A percentile compares a stretch with the other conserved stretches of the same genome.
Evolutionary conservation across 2,113 vertebrate genomes (phyloP).

Genomic region (Gavialis gangeticus): DNA sequence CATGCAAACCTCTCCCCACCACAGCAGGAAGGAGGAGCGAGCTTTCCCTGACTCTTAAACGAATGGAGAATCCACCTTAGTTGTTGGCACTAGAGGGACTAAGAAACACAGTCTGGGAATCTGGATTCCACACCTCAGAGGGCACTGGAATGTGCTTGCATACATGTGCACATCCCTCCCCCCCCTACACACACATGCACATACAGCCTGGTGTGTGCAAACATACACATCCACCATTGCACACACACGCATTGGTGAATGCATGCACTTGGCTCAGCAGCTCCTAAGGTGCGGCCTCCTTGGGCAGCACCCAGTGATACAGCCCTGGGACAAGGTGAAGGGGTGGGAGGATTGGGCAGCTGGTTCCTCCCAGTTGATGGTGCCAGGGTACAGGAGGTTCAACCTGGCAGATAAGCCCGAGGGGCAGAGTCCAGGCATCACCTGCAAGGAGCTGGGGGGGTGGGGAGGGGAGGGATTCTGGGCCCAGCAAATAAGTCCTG

Average conservation of each 20-base stretch:
- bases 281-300: not conserved
- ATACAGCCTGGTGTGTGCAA: fast-evolving
- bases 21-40: not conserved
- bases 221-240: not conserved
- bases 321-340: not conserved
- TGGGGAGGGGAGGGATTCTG: not conserved
- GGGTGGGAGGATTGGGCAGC: not conserved
- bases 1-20: not conserved
- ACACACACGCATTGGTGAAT: not conserved
- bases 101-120: not conserved
- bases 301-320: not conserved
- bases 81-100: not conserved
- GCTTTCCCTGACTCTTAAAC: not conserved
- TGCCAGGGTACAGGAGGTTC: not conserved
- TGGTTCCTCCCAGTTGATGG: not conserved
- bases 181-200: fast-evolving
- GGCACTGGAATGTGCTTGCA: no score
- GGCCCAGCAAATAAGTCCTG: not conserved
- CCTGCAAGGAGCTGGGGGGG: not conserved
- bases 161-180: fast-evolving
- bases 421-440: not conserved
- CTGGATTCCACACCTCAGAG: not conserved
- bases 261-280: not conserved
- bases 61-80: not conserved
- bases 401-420: not conserved